Evolutionary conservation across 1,140 invertebrate genomes (phyloP), one percentile per base, ranked within the genome.

Genomic region (Leptoteleia sp.): DNA sequence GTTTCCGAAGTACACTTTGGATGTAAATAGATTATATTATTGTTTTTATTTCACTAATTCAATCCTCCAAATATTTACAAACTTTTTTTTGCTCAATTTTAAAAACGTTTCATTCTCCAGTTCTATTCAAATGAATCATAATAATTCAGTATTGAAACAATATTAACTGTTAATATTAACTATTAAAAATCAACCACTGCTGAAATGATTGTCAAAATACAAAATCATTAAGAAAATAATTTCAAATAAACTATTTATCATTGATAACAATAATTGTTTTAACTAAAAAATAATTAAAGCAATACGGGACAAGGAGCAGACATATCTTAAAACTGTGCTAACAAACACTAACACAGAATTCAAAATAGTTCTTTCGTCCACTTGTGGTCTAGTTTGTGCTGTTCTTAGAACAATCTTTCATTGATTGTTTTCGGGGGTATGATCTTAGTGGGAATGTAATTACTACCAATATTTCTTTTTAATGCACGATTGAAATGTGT

Each of bases 401-500:
- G 50, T 57, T 76, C 48, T 70, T 75, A 75, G 64, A 76, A 29
- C 43, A 25, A 35, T 22, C 43, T 64, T 13, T 17, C 15, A 22
- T 59, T 71, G 16, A 35, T n/a, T 11, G 9, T 45, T n/a, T 45
- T 62, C 50, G 29, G 19, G 37, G 43, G 15, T 8, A 17, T 15
- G 15, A 33, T 4, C 15, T 57, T 57, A 40, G 55, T 59, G 52
- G 16, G 25, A 76, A 61, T 76, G 62, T 65, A 19, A 43, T 52
- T 37, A 75, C 12, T 77, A 67, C 57, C 52, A 73, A 35, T 25
- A 27, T 43, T 57, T 78, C 8, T 67, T 78, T 55, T 54, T 17
- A 37, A 43, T 79, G 76, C 76, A 79, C 77, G 71, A 76, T 48
- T 61, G 25, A 43, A 19, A 70, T 61, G 45, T 65, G 16, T 68